Base-by-base conservation (phyloP, 2,113 vertebrate species). In the Scomber japonicus region DNA sequence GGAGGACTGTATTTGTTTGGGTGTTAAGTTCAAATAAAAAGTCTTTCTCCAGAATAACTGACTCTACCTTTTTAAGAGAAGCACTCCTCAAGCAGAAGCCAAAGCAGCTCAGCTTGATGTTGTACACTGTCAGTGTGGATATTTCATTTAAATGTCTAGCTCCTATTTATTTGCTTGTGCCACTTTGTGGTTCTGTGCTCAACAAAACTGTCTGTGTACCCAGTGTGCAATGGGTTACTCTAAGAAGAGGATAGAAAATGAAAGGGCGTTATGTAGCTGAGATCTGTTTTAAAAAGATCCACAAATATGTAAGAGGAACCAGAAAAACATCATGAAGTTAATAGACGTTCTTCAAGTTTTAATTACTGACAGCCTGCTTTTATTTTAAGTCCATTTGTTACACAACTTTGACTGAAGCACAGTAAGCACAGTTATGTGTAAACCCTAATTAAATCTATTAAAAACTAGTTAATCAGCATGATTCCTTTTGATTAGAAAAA, bases 301-400 rank as follows among this genome's bases (percentile, higher is more conserved):
- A 11, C 30, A 19, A 31, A 14, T 19, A 19, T 71, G 27, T n/a
- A 13, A 56, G 51, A 40, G 3, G 3, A 19, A 75, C 21, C 57
- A 56, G 27, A 8, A 64, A 81, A 78, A 9, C 35, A 40, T 9
- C 35, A 40, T 40, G 35, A 3, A 55, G 53, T 65, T 35, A 17
- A 24, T 27, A 40, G 30, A 59, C 59, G 15, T 67, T 15, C 24
- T 71, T 24, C 31, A 60, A 64, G 70, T 70, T 73, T 78, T 67
- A n/a, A 71, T 62, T 65, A 71, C 66, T 71, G n/a, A 19, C 46
- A 68, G 15, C 31, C 11, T 13, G 46, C 64, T 74, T 64, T 56
- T 17, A 72, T 68, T 62, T 49, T 21, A 57, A 35, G 15, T 73
- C 56, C 49, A 51, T 85, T 80, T 76, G 72, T 66, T 49, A 64